A percentile compares a stretch with the other conserved stretches of the same genome.
Conservation (phyloP, 2,113 vertebrate species). For the Myodes glareolus region DNA sequence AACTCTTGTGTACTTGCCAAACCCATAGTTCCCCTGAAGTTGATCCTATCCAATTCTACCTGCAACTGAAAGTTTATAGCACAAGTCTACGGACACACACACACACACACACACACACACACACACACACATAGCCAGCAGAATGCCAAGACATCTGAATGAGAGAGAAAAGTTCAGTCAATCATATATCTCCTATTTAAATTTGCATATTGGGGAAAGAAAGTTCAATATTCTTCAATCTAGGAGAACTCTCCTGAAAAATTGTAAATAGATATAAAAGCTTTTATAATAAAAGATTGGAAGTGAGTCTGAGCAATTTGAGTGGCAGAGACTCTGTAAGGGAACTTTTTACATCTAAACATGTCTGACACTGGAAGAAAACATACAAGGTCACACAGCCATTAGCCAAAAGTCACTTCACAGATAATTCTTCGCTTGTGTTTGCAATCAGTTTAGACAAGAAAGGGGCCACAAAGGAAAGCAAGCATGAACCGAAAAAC, state of each 20-base stretch:
- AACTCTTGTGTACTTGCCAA: too few relatives aligned
- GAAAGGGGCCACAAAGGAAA: conserved; percentile 1
- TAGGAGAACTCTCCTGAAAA: background rate
- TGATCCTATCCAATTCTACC: too few relatives aligned
- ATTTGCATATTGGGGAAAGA: conserved; percentile 49
- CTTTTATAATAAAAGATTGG: background rate
- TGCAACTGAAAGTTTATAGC: too few relatives aligned
- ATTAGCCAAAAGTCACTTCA: background rate
- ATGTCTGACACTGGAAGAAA: conserved; percentile 27
- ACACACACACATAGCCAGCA: background rate
- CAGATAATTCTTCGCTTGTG: background rate
- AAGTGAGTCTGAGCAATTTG: background rate
- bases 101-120: background rate
- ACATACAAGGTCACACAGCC: background rate
- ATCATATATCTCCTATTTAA: conserved; percentile 42
- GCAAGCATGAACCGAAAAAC: background rate
- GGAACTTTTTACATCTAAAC: conserved; percentile 14
- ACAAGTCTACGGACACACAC: too few relatives aligned
- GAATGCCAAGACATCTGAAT: conserved; percentile 53
- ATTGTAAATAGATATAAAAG: background rate
- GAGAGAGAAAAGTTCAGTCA: conserved; percentile 56
- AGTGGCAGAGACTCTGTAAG: background rate
- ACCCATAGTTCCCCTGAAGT: too few relatives aligned
- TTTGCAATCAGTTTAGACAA: conserved; percentile 4
- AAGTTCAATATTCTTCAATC: background rate